Percentiles rank a stretch among this genome's conserved stretches.
Conservation (phyloP, 2,113 vertebrate species). For the Pygoscelis antarcticus region DNA sequence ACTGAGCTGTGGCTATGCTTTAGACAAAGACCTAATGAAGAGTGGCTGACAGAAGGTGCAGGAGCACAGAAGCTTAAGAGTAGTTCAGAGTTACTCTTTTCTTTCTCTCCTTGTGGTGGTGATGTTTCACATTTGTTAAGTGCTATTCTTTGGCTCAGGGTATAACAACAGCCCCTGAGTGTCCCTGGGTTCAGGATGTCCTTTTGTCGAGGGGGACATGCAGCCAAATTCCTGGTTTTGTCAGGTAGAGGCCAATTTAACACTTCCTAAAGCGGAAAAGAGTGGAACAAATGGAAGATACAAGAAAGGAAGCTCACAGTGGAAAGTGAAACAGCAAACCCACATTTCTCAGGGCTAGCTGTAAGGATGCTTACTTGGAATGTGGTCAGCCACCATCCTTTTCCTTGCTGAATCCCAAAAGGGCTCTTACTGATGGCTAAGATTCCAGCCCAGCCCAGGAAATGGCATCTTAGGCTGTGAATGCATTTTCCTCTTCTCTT, state of each 20-base stretch:
- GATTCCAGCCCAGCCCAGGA: neutral
- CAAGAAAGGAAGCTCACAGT: neutral
- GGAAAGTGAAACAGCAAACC: neutral
- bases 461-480: neutral
- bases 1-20: neutral
- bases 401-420: neutral
- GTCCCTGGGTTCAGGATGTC: neutral
- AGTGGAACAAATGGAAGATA: neutral
- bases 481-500: neutral
- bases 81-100: neutral
- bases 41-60: neutral
- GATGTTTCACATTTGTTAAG: neutral
- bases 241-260: neutral
- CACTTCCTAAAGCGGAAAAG: neutral
- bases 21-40: neutral
- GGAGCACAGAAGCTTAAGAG: neutral
- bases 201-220: neutral
- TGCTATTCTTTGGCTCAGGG: neutral
- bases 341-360: neutral
- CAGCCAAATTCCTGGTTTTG: neutral
- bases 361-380: neutral
- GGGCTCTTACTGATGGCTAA: neutral
- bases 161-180: neutral
- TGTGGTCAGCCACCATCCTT: neutral
- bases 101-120: neutral